Base-by-base conservation (phyloP, 2,113 vertebrate species). In the Glareola pratincola region DNA sequence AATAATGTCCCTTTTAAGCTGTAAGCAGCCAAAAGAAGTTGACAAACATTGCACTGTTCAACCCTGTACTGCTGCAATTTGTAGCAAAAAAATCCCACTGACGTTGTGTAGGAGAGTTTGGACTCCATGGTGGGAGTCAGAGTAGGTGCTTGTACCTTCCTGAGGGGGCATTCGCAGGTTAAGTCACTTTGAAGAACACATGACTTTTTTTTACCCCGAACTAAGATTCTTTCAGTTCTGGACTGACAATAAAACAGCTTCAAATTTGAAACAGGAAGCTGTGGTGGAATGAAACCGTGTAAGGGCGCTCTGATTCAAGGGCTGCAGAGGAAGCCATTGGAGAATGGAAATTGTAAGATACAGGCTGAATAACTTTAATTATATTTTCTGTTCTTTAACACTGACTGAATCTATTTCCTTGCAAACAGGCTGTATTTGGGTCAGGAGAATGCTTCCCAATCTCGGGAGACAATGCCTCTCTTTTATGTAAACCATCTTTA, bases 171-270 rank as follows among this genome's bases (percentile, higher is more conserved):
- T 3, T 4, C 48, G 59, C 63, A 8, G 57, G 16, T 41, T 43
- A 50, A 54, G 76, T 80, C 62, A 32, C 37, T 71, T 12, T 0
- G 0, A 60, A 76, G 36, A 59, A 6, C 23, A 32, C 5, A 0
- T 3, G 14, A 51, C 16, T 75, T 43, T 2, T 48, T 78, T 71
- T 60, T 20, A 21, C 24, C 26, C 60, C 18, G 20, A 67, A 18
- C 26, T 63, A 59, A 59, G 51, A 36, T 71, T 10, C 23, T 41
- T 57, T 69, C 68, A 3, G 34, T 67, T 24, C 43, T 22, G 36
- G 6, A 47, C n/a, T 29, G 47, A 69, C 30, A 48, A 21, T 21
- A 30, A 67, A 95, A 18, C 10, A 59, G 22, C 34, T 67, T 36
- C 14, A 45, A 37, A 27, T 4, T 15, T 53, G 43, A 57, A 83